Evolutionary conservation across 2,888 invertebrate genomes (phyloP).

Genomic region (Parnassius orleans): DNA sequence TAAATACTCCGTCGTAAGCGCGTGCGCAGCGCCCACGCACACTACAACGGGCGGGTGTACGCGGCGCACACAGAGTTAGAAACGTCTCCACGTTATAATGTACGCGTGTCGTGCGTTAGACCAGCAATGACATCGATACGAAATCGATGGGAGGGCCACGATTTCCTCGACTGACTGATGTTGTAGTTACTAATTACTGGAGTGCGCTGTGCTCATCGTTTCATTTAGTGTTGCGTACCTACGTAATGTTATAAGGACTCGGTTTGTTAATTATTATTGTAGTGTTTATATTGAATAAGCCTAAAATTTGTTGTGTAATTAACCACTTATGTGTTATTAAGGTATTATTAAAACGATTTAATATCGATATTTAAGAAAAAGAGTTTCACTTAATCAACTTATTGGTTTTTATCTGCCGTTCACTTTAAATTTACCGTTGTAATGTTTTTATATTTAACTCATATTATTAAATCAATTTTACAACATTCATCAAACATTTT

Average conservation of each 20-base stretch:
- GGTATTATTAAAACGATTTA: background rate
- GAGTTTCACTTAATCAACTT: background rate
- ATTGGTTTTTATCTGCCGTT: background rate
- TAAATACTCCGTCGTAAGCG: constrained; percentile 73
- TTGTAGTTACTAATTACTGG: constrained; percentile 28
- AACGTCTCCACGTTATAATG: constrained; percentile 50
- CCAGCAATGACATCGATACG: constrained; percentile 45
- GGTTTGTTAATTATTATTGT: background rate
- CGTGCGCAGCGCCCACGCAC: constrained; percentile 68
- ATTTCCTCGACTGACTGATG: constrained; percentile 44
- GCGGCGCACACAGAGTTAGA: constrained; percentile 31
- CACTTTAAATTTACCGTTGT: too few relatives aligned
- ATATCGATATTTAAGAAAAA: background rate
- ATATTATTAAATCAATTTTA: too few relatives aligned
- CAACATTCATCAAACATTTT: too few relatives aligned
- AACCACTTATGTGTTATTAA: background rate
- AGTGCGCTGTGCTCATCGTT: constrained; percentile 6
- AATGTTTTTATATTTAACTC: too few relatives aligned
- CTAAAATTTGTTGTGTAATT: background rate
- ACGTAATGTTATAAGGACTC: constrained; percentile 7
- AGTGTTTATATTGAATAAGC: background rate
- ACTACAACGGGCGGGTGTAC: constrained; percentile 53
- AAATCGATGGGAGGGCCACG: constrained; percentile 50
- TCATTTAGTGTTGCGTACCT: constrained; percentile 3
- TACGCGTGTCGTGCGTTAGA: constrained; percentile 44